Conservation (phyloP, 1,140 invertebrate genomes). For the Rhagoletis pomonella region DNA sequence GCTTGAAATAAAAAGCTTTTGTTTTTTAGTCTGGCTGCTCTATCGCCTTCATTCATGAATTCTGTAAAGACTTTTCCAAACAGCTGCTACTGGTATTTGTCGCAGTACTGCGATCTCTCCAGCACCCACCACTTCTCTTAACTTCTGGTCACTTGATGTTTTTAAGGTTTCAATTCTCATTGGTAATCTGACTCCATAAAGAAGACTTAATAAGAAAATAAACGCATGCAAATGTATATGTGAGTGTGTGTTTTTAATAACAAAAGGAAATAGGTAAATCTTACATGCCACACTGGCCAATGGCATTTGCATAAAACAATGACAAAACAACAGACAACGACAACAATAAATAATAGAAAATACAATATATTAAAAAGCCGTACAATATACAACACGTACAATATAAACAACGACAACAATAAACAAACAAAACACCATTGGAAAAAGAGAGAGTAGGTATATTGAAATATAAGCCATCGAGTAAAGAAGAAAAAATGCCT, state of each 20-base stretch:
- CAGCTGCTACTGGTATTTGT: too few species aligned
- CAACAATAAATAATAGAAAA: slow-evolving; percentile 40
- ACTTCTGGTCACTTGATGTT: not conserved
- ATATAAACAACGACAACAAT: not conserved
- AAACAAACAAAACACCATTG: too few species aligned
- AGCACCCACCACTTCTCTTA: not conserved
- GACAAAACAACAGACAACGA: not conserved
- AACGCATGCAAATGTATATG: not conserved
- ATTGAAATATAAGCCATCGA: not conserved
- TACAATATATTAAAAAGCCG: slow-evolving; percentile 14
- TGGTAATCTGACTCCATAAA: slow-evolving; percentile 22
- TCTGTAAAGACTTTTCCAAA: too few species aligned
- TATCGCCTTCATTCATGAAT: too few species aligned
- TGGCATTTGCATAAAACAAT: not conserved
- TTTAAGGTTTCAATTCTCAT: slow-evolving; percentile 32
- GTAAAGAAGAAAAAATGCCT: not conserved
- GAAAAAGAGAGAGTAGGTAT: not conserved
- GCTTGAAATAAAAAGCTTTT: too few species aligned
- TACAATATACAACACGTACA: not conserved
- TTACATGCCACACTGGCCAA: slow-evolving; percentile 1
- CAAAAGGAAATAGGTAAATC: not conserved
- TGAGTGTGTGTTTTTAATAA: not conserved
- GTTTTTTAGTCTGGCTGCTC: too few species aligned
- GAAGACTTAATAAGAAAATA: slow-evolving; percentile 4
- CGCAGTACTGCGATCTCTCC: too few species aligned